Base-by-base conservation (phyloP, 2,888 invertebrate species). In the Cryptosula pallasiana region DNA sequence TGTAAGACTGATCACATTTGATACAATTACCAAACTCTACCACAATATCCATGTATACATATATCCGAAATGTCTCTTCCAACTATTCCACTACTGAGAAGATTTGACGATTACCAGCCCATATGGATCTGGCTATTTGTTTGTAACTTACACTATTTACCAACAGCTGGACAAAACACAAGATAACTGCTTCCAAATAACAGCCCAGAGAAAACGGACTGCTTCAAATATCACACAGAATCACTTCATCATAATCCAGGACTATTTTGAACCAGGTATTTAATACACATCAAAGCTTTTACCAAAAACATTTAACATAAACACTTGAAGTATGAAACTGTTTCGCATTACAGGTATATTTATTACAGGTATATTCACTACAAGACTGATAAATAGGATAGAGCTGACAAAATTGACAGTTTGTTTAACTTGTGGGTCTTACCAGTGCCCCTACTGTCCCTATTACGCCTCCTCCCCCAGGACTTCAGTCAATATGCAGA, bases 211-310 rank as follows among this genome's bases (percentile, higher is more conserved):
- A 76, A 97, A 95, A 95, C 92, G 89, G 86, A 96, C 96, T 0
- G 94, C 95, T 1, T 96, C 96, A 70, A 97, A 97, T 86, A 93
- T 95, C 92, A 95, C 96, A 0, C 89, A 94, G 69, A 94, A 93
- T 85, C 88, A 96, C 77, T 91, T 94, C 1, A 90, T 95, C 72
- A 89, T 92, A 73, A 90, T 96, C 20, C 97, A 95, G 85, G 96
- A 97, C 87, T 96, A 94, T 84, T 96, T 96, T 86, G 92, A 95
- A 72, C 96, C 96, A 80, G 95, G 95, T 94, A n/a, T n/a, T n/a
- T n/a, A n/a, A n/a, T n/a, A n/a, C n/a, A n/a, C n/a, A n/a, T n/a
- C n/a, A n/a, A n/a, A n/a, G n/a, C n/a, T n/a, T n/a, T n/a, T n/a
- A n/a, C n/a, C n/a, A n/a, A n/a, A n/a, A n/a, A n/a, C n/a, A n/a